phyloP scores from a whole-genome alignment of 53 echinoderm and acorn worm species.

The Holothuria leucospilota region DNA sequence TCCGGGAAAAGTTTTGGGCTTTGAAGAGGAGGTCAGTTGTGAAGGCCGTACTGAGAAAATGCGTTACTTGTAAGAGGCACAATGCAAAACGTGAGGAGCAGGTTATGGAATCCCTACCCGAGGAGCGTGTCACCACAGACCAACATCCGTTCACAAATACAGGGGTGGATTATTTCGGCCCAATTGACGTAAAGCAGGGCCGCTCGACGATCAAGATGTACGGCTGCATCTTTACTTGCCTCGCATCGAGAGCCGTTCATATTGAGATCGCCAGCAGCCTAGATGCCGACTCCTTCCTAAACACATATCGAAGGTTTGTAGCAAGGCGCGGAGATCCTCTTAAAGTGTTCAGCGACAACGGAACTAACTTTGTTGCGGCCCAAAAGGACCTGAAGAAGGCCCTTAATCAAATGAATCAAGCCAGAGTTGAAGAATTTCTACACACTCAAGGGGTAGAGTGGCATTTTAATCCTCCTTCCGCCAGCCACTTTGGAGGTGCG shows the following conservation, averaged over 20 bases:
- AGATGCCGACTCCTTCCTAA: constrained; percentile 55
- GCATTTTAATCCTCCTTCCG: constrained; percentile 40
- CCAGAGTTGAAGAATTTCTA: constrained; percentile 18
- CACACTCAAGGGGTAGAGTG: constrained; percentile 50
- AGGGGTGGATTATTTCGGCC: constrained; percentile 40
- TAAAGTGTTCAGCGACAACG: constrained; percentile 58
- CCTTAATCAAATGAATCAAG: constrained; percentile 25
- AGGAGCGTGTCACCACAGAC: constrained; percentile 13
- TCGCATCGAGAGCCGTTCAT: constrained; percentile 35
- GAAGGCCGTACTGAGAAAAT: too few relatives aligned
- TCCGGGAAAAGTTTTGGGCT: not conserved
- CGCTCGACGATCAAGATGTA: not conserved
- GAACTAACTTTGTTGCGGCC: constrained; percentile 53
- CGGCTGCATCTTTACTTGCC: constrained; percentile 56
- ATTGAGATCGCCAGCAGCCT: constrained; percentile 35
- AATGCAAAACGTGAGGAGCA: too few relatives aligned
- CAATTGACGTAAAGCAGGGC: constrained; percentile 26
- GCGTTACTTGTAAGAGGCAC: too few relatives aligned
- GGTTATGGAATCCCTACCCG: constrained; percentile 33
- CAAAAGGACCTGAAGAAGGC: constrained; percentile 36
- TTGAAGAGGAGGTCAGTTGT: too few relatives aligned
- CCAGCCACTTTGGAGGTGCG: constrained; percentile 50
- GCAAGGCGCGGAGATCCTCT: constrained; percentile 52
- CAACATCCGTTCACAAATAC: constrained; percentile 18
- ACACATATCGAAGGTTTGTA: constrained; percentile 50